These are phyloP conservation scores for Nebria salina DNA, from an alignment of 2,888 invertebrate species.

Conservation along the genomic window DNA sequence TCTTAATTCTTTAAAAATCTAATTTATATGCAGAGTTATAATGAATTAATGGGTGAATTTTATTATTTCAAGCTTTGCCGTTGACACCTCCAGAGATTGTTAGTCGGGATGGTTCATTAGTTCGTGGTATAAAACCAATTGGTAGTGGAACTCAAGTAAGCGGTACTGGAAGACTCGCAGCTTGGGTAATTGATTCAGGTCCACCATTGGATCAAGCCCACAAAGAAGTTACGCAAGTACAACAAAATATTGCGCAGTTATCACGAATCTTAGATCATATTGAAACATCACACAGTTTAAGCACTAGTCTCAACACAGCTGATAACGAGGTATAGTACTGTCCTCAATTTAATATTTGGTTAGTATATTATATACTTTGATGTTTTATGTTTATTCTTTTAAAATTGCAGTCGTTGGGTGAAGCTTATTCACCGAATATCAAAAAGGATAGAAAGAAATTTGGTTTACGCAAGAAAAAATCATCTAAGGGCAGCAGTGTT, in stretches of 20 bases:
- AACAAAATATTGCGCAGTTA: conserved; percentile 75
- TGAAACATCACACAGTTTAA: conserved; percentile 56
- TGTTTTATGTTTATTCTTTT: background rate
- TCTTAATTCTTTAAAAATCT: too few relatives aligned
- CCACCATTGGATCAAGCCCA: conserved; percentile 71
- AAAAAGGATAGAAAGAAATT: conserved; percentile 77
- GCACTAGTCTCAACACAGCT: conserved; percentile 28
- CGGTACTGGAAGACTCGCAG: conserved; percentile 67
- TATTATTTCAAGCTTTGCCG: conserved; percentile 63
- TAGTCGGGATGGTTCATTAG: conserved; percentile 61
- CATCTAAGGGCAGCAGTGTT: conserved; percentile 70
- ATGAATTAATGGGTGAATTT: background rate
- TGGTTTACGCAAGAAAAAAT: conserved; percentile 75
- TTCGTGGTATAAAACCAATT: conserved; percentile 59
- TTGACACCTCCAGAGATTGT: conserved; percentile 59
- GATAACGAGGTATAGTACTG: conserved; percentile 34
- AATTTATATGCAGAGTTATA: too few relatives aligned
- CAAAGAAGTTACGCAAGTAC: conserved; percentile 73
- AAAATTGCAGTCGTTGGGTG: conserved; percentile 63
- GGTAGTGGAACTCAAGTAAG: conserved; percentile 55
- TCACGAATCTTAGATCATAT: conserved; percentile 70
- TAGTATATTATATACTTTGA: background rate
- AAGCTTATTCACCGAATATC: conserved; percentile 71
- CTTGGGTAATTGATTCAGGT: conserved; percentile 76
- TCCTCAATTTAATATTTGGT: background rate